Base-by-base conservation (phyloP, 2,888 invertebrate genomes). In the Andrena chrysosceles region DNA sequence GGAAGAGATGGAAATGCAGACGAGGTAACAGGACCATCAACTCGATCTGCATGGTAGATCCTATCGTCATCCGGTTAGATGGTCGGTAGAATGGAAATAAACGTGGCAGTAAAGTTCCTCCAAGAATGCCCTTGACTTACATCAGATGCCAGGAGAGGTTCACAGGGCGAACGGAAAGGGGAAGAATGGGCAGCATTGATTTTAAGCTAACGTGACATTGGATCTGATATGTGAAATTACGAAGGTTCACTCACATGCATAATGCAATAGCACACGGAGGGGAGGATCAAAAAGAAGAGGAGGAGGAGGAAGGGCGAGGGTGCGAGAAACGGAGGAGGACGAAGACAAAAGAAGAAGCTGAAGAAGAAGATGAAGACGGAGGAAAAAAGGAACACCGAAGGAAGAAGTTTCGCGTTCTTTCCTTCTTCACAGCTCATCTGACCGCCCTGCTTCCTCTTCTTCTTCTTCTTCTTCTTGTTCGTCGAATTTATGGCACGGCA, bases 161-260 rank as follows among this genome's bases (percentile, higher is more conserved):
- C 66, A 66, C 42, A 48, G 78, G 48, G 35, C 48, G 63, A 67
- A 29, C 52, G 54, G 76, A 70, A 71, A 71, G 63, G 54, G 78
- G 54, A 56, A 59, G 52, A 56, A 66, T 31, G 63, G 59, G 54
- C 67, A 60, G 78, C 89, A 90, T 87, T 89, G 90, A 90, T 89
- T 90, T 90, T 89, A 89, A 90, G 86, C 88, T 88, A 90, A 86
- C 84, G 84, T 85, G 89, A 91, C 88, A 87, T 87, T 87, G 84
- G 83, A 89, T 91, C 89, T 87, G 90, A 90, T 90, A 89, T 75
- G 84, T 84, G 86, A 88, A 88, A 85, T 88, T 89, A 84, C 83
- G 83, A 86, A 85, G 87, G 84, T 81, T 90, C 78, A 81, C 48
- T 67, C 74, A 56, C 81, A 87, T 87, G 80, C 85, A 87, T 87